Evolutionary conservation across 2,113 vertebrate species (phyloP), one percentile per base, ranked within the genome.

Genomic region (Halcyon senegalensis): DNA sequence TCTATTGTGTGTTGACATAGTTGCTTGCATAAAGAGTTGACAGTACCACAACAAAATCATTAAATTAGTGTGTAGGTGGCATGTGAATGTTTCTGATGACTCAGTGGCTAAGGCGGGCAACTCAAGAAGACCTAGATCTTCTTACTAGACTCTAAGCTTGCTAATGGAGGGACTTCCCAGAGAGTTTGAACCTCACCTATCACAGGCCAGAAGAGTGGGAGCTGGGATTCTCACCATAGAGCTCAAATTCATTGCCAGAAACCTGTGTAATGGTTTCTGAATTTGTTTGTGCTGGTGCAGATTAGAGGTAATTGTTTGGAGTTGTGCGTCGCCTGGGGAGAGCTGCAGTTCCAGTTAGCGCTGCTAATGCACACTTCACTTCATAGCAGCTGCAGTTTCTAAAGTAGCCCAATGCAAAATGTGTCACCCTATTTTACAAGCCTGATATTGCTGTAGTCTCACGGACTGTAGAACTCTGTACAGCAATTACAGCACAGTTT

Each of bases 401-500:
- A 20, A 60, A 70, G 81, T 5, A 89, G 50, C 60, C 56, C 33
- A 3, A 2, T 43, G 70, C 44, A 50, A 48, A 46, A 43, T 0
- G 2, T 72, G 78, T 56, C 64, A 33, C 87, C 31, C 7, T 10
- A 2, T 69, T 93, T 96, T 86, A 78, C 35, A 53, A 70, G 50
- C 19, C 58, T 62, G 58, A 9, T 79, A 33, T 64, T 84, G 86
- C 76, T 33, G 4, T 46, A 9, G 53, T 33, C 50, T 66, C 55
- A 12, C 87, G 80, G 35, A 75, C 89, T 81, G 69, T 35, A 70
- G 68, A 80, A 66, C 75, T 60, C 89, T 46, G 62, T 64, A 30
- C 50, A 76, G 94, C 84, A 97, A 90, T 96, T 97, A 96, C 87
- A 76, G 63, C 56, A 46, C 30, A 64, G 81, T 80, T 96, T 82